phyloP scores from a whole-genome alignment of 2,888 invertebrate species.

The Phrixothrix hirtus region DNA sequence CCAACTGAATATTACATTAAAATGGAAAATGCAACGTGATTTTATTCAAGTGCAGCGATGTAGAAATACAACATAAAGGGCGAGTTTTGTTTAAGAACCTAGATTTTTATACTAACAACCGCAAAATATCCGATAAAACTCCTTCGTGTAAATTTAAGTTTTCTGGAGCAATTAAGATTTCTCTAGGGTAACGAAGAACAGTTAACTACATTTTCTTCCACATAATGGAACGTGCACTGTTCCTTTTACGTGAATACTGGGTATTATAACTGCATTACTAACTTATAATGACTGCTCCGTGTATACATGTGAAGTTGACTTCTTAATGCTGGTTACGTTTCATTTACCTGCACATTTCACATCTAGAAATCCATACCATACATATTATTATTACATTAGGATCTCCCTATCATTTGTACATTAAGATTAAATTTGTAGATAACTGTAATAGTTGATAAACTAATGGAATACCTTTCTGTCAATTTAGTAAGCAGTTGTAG shows the following conservation, averaged over 20 bases:
- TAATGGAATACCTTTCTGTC: not conserved
- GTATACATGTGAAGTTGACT: not conserved
- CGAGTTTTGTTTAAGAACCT: not conserved
- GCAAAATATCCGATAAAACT: no score
- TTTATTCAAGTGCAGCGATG: constrained; percentile 7
- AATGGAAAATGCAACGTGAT: constrained; percentile 20
- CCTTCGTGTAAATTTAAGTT: constrained; percentile 18
- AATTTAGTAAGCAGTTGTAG: not conserved
- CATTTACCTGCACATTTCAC: not conserved
- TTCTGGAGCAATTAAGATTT: constrained; percentile 16
- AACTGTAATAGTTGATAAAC: not conserved
- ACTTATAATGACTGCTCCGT: constrained; percentile 15
- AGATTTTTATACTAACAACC: no score
- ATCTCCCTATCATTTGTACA: not conserved
- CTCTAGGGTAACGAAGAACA: constrained; percentile 19
- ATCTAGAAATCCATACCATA: not conserved
- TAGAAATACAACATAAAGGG: constrained; percentile 5
- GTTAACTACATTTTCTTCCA: constrained; percentile 22
- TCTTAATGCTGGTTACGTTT: not conserved
- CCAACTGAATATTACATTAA: constrained; percentile 19
- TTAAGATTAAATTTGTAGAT: not conserved
- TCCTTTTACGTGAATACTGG: constrained; percentile 17
- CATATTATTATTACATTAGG: not conserved
- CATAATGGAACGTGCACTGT: constrained; percentile 21
- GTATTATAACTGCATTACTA: constrained; percentile 19